Percentiles rank a stretch among this genome's conserved stretches.
phyloP scores from a whole-genome alignment of 2,888 invertebrate species.

The Iselma pallidipennis region DNA sequence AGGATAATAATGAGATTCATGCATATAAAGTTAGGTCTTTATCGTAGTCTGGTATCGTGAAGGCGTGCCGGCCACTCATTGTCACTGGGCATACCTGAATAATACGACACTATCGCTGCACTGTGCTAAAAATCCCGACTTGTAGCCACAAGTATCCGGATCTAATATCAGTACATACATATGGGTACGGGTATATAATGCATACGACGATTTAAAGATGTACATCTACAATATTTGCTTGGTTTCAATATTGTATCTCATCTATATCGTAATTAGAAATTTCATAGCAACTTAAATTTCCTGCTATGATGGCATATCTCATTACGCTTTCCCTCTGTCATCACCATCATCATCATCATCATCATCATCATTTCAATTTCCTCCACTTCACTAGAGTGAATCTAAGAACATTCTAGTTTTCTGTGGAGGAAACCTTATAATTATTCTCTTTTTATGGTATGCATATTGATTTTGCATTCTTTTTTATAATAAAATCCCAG shows the following conservation, averaged over 20 bases:
- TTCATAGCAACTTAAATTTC: background rate
- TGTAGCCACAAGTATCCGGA: slow-evolving; percentile 20
- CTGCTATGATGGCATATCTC: background rate
- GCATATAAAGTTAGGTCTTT: slow-evolving; percentile 51
- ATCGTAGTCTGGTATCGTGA: slow-evolving; percentile 52
- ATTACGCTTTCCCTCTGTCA: background rate
- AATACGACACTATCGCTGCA: slow-evolving; percentile 50
- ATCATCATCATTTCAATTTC: background rate
- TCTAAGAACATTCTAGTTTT: background rate
- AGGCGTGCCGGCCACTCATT: slow-evolving; percentile 53
- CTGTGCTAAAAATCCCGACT: slow-evolving; percentile 39
- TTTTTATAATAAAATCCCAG: no score
- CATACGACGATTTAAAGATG: background rate
- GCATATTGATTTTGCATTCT: no score
- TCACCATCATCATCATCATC: background rate
- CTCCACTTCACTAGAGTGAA: background rate
- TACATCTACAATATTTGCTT: background rate
- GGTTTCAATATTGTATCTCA: background rate
- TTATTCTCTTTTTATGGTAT: no score
- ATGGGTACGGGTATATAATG: background rate
- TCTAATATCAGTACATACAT: slow-evolving; percentile 16
- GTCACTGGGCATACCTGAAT: slow-evolving; percentile 55
- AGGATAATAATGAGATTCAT: slow-evolving; percentile 51
- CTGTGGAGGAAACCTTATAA: no score
- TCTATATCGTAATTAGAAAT: slow-evolving; percentile 2